phyloP scores from a whole-genome alignment of 2,888 invertebrate genomes.

The Notodonta dromedarius region DNA sequence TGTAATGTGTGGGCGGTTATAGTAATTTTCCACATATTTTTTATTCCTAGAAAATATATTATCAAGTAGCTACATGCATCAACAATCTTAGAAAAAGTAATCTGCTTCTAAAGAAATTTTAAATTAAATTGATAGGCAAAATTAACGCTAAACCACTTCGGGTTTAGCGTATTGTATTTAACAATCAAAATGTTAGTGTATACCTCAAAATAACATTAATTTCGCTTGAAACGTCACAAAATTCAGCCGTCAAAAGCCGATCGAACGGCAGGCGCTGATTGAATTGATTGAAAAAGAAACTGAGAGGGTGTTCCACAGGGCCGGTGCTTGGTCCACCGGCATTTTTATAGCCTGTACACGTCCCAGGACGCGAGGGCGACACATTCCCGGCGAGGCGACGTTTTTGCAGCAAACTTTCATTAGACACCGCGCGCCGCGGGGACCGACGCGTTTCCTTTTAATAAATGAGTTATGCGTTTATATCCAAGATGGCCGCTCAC shows the following conservation, averaged over 20 bases:
- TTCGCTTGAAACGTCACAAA: conserved; percentile 57
- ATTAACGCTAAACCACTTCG: neutral
- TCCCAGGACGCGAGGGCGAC: conserved; percentile 79
- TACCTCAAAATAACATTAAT: conserved; percentile 28
- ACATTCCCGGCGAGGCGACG: conserved; percentile 78
- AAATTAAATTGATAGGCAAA: neutral
- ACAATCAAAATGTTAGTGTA: neutral
- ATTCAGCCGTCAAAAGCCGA: conserved; percentile 65
- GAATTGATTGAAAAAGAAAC: conserved; percentile 81
- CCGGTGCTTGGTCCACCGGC: conserved; percentile 64
- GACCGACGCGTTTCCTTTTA: conserved; percentile 76
- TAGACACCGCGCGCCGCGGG: conserved; percentile 74
- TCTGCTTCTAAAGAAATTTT: no score
- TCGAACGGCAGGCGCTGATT: conserved; percentile 73
- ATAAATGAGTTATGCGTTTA: conserved; percentile 81
- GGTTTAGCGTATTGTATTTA: no score
- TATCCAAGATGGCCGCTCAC: conserved; percentile 73
- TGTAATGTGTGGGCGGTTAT: neutral
- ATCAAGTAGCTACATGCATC: no score
- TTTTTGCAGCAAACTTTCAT: conserved; percentile 82
- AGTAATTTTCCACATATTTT: conserved; percentile 3
- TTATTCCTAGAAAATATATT: no score
- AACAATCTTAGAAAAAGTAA: no score
- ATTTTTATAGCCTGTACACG: conserved; percentile 82
- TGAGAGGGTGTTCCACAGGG: conserved; percentile 59